phyloP scores from a whole-genome alignment of 2,888 invertebrate genomes.

The Tenthredo amoena region DNA sequence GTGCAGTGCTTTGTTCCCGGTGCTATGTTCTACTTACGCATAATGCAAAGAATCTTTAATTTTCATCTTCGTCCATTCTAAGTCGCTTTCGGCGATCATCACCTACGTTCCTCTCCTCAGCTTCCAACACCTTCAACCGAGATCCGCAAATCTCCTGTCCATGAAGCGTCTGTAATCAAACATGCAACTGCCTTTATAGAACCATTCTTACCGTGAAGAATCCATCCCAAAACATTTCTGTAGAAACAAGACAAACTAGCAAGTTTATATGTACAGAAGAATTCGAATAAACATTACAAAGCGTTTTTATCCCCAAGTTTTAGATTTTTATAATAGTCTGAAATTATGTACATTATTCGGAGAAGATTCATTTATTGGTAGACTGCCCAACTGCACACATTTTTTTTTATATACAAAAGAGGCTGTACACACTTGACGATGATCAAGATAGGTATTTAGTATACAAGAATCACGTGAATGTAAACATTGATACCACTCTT shows the following conservation, averaged over 20 bases:
- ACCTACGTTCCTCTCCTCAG: conserved; percentile 84
- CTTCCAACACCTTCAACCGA: conserved; percentile 92
- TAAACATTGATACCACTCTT: too few relatives aligned
- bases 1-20: conserved; percentile 27
- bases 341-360: background rate
- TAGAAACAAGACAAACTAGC: background rate
- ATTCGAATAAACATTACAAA: background rate
- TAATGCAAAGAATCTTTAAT: conserved; percentile 69
- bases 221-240: background rate
- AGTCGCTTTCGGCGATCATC: conserved; percentile 76
- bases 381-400: background rate
- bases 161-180: conserved; percentile 81
- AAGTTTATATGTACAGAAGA: background rate
- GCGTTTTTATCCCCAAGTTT: background rate
- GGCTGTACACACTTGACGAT: background rate
- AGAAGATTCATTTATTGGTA: background rate
- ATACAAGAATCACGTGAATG: background rate
- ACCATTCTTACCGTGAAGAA: background rate
- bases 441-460: background rate
- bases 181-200: background rate
- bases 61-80: conserved; percentile 75
- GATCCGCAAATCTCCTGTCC: conserved; percentile 94
- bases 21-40: conserved; percentile 70
- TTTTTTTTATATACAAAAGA: background rate
- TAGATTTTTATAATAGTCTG: background rate